Percentiles rank a stretch among this genome's conserved stretches.
These are phyloP conservation scores for Trichonephila clavipes DNA, from an alignment of 1,140 invertebrate genomes.

Conservation along the genomic window DNA sequence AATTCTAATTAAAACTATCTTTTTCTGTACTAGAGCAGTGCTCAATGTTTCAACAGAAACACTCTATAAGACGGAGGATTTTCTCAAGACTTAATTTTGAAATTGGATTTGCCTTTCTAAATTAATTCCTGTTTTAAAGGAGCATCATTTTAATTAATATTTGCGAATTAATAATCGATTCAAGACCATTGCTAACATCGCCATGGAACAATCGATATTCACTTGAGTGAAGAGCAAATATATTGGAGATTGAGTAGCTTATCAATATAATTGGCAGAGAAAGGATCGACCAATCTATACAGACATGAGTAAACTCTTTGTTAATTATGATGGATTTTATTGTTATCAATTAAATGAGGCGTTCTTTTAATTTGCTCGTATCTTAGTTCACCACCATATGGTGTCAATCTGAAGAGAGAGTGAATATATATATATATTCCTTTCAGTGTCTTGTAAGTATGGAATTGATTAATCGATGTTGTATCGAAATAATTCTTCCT, in stretches of 20 bases:
- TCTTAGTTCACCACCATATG: neutral
- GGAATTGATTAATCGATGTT: neutral
- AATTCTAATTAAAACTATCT: neutral
- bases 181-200: neutral
- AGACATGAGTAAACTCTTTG: neutral
- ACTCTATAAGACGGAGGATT: neutral
- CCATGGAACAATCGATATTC: neutral
- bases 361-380: neutral
- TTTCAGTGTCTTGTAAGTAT: neutral
- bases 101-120: neutral
- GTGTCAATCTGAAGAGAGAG: neutral
- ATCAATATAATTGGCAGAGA: neutral
- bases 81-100: neutral
- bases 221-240: neutral
- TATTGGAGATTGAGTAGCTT: neutral
- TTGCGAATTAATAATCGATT: neutral
- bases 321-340: slow-evolving; percentile 12
- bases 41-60: neutral
- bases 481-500: neutral
- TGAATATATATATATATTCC: neutral
- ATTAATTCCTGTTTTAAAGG: neutral
- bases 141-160: neutral
- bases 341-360: neutral
- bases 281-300: neutral
- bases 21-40: neutral